A percentile compares a stretch with the other conserved stretches of the same genome.
Conservation (phyloP, 2,797 vertebrate genomes). For the Austrolebias charrua region DNA sequence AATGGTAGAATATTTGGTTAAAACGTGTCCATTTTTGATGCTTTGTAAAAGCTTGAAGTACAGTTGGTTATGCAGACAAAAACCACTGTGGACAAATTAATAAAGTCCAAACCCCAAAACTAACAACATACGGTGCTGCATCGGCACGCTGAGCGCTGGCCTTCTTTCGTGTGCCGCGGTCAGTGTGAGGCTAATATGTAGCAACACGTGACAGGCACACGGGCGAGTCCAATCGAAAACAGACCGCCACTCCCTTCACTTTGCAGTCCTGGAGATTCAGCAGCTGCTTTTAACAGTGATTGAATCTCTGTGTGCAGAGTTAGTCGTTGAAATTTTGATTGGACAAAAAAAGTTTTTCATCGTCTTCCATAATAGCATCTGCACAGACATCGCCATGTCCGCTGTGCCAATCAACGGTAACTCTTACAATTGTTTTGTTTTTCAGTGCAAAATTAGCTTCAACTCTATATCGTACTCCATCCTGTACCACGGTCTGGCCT, state of each 20-base stretch:
- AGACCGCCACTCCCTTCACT: background rate
- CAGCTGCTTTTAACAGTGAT: constrained; percentile 38
- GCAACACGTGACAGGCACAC: constrained; percentile 32
- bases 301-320: constrained; percentile 25
- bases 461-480: constrained; percentile 15
- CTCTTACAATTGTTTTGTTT: constrained; percentile 41
- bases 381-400: constrained; percentile 22
- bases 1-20: too few relatives aligned
- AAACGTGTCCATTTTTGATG: too few relatives aligned
- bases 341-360: constrained; percentile 26
- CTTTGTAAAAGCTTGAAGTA: too few relatives aligned
- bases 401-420: constrained; percentile 33
- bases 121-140: constrained; percentile 22
- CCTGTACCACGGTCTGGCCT: constrained; percentile 17
- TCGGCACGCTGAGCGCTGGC: constrained; percentile 37
- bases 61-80: too few relatives aligned
- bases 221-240: constrained; percentile 46
- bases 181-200: constrained; percentile 36
- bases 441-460: constrained; percentile 42
- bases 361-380: constrained; percentile 43
- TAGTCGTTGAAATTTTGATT: constrained; percentile 33
- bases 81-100: constrained; percentile 4
- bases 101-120: constrained; percentile 11
- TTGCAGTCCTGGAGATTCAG: constrained; percentile 41
- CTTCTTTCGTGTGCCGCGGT: constrained; percentile 22